Conservation (phyloP, 2,797 vertebrate genomes). For the Muscicapa comitata region DNA sequence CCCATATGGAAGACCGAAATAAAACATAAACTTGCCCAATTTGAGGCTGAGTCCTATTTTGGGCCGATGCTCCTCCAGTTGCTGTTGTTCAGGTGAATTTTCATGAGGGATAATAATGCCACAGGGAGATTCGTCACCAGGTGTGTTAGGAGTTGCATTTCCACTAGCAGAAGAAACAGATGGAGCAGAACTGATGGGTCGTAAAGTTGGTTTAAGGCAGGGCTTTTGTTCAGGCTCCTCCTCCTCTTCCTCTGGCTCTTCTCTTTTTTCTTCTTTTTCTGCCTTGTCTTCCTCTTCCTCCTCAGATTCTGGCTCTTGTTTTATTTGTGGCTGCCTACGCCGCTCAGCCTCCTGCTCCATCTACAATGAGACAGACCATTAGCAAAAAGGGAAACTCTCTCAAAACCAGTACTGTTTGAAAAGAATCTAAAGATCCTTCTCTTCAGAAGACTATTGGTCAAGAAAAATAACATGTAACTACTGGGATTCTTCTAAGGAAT, state of each 20-base stretch:
- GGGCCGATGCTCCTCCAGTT: constrained; percentile 90
- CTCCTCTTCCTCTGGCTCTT: constrained; percentile 83
- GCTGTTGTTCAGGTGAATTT: constrained; percentile 92
- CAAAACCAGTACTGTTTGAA: not conserved
- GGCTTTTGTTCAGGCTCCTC: constrained; percentile 87
- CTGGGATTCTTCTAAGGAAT: not conserved
- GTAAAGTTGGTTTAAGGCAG: constrained; percentile 92
- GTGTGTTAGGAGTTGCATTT: constrained; percentile 90
- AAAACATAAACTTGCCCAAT: constrained; percentile 78
- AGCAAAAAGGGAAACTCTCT: not conserved
- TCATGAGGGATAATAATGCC: constrained; percentile 99
- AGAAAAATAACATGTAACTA: not conserved
- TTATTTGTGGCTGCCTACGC: constrained; percentile 89
- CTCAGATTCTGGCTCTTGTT: constrained; percentile 91
- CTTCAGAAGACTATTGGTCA: not conserved
- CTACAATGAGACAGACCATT: constrained; percentile 65
- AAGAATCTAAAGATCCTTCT: not conserved
- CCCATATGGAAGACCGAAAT: not conserved
- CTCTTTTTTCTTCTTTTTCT: constrained; percentile 85
- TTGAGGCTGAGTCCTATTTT: constrained; percentile 98
- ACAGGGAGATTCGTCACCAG: constrained; percentile 93
- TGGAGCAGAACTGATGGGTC: constrained; percentile 92
- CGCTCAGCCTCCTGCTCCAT: constrained; percentile 97
- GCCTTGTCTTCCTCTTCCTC: constrained; percentile 86
- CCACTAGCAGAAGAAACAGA: constrained; percentile 95